Conservation (phyloP, 2,888 invertebrate species). For the Scaptomyza polygonia region DNA sequence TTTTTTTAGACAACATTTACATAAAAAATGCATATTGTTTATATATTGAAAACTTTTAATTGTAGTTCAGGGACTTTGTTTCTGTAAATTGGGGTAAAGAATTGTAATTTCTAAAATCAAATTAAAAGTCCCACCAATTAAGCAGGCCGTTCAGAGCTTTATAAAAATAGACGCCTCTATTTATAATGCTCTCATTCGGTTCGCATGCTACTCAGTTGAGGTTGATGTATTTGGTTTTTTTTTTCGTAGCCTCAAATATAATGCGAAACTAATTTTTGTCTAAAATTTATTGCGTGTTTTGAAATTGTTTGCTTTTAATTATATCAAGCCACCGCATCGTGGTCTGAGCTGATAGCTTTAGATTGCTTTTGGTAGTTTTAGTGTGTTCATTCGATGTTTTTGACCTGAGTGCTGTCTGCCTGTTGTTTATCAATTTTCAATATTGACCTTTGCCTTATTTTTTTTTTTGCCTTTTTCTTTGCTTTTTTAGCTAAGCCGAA, state of each 20-base stretch:
- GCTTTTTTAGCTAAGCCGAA: constrained; percentile 58
- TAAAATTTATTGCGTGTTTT: constrained; percentile 45
- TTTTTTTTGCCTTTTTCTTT: constrained; percentile 47
- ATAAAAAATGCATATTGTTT: constrained; percentile 9
- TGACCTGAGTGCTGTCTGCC: constrained; percentile 20
- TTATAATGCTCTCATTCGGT: constrained; percentile 57
- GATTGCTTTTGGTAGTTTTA: constrained; percentile 25
- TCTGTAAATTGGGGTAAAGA: constrained; percentile 17
- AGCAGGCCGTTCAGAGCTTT: constrained; percentile 25
- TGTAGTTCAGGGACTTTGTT: constrained; percentile 21
- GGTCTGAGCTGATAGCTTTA: constrained; percentile 23
- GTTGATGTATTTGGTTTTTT: constrained; percentile 43
- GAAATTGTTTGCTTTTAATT: constrained; percentile 74
- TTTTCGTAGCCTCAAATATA: constrained; percentile 47
- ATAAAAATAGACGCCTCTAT: constrained; percentile 65
- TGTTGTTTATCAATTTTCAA: constrained; percentile 77
- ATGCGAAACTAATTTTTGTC: constrained; percentile 45
- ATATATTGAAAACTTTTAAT: constrained; percentile 17
- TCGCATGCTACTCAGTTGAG: constrained; percentile 26
- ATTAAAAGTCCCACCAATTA: constrained; percentile 22
- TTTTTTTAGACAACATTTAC: constrained; percentile 11
- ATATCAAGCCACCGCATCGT: constrained; percentile 58
- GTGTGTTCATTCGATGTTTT: constrained; percentile 20
- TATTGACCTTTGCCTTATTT: constrained; percentile 75
- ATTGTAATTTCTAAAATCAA: constrained; percentile 43